Conservation (phyloP, 2,113 vertebrate species). For the Podarcis cretensis region DNA sequence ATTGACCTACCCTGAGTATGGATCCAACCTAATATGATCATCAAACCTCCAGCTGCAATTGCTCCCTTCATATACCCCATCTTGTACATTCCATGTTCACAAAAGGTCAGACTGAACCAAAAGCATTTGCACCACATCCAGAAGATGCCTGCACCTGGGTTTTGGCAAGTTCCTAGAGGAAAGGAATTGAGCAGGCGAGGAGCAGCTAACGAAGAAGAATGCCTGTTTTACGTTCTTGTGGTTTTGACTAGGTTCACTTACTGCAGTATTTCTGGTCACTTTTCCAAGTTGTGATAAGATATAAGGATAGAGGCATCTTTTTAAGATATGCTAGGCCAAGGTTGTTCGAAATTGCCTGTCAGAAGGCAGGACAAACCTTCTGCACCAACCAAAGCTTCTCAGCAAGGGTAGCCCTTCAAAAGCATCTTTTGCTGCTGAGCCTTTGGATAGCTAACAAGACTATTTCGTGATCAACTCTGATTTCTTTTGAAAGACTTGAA, state of each 20-base stretch:
- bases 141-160: background rate
- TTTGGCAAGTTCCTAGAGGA: background rate
- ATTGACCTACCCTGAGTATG: background rate
- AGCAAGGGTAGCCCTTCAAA: background rate
- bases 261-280: background rate
- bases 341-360: too few species aligned
- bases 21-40: background rate
- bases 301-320: background rate
- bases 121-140: background rate
- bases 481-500: constrained; percentile 31
- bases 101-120: background rate
- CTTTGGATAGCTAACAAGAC: constrained; percentile 2
- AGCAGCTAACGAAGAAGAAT: background rate
- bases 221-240: background rate
- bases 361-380: too few species aligned
- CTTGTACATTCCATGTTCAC: background rate
- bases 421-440: background rate
- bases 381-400: background rate
- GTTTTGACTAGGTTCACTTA: background rate
- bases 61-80: background rate
- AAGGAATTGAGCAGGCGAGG: background rate
- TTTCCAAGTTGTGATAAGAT: too few species aligned
- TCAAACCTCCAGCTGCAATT: background rate
- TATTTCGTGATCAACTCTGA: constrained; percentile 21
- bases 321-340: background rate